Evolutionary conservation across 2,888 invertebrate genomes (phyloP).

Genomic region (Papilio elwesi): DNA sequence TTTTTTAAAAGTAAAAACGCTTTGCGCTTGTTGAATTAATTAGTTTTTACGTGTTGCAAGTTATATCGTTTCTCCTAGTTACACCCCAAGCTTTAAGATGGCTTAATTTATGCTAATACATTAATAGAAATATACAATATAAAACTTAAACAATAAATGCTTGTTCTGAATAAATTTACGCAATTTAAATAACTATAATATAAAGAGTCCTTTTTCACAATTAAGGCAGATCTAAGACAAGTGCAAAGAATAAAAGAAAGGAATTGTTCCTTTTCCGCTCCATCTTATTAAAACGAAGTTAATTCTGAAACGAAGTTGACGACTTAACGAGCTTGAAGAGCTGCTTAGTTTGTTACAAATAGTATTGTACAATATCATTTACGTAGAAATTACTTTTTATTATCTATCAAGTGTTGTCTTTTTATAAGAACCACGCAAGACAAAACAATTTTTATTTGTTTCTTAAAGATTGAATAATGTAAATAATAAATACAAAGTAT

Average conservation of each 20-base stretch:
- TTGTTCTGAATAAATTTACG: not conserved
- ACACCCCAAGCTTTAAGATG: not conserved
- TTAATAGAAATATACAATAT: too few species aligned
- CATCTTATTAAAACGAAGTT: slow-evolving; percentile 17
- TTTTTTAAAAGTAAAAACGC: not conserved
- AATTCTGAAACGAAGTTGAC: slow-evolving; percentile 12
- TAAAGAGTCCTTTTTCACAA: not conserved
- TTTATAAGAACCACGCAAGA: not conserved
- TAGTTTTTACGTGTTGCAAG: slow-evolving; percentile 15
- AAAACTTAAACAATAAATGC: not conserved
- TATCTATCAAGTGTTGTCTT: not conserved
- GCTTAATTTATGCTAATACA: too few species aligned
- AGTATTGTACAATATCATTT: slow-evolving; percentile 18
- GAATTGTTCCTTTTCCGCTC: slow-evolving; percentile 3
- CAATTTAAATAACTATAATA: not conserved
- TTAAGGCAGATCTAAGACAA: slow-evolving; percentile 1
- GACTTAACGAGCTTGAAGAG: slow-evolving; percentile 20
- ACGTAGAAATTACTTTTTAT: not conserved
- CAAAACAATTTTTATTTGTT: not conserved
- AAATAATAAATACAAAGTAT: not conserved
- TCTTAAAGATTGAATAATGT: not conserved
- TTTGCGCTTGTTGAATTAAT: slow-evolving; percentile 28
- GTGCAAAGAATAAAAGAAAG: slow-evolving; percentile 8
- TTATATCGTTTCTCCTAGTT: not conserved
- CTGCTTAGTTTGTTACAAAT: slow-evolving; percentile 3